phyloP scores from a whole-genome alignment of 1,140 invertebrate species.

The Drosophila mauritiana region DNA sequence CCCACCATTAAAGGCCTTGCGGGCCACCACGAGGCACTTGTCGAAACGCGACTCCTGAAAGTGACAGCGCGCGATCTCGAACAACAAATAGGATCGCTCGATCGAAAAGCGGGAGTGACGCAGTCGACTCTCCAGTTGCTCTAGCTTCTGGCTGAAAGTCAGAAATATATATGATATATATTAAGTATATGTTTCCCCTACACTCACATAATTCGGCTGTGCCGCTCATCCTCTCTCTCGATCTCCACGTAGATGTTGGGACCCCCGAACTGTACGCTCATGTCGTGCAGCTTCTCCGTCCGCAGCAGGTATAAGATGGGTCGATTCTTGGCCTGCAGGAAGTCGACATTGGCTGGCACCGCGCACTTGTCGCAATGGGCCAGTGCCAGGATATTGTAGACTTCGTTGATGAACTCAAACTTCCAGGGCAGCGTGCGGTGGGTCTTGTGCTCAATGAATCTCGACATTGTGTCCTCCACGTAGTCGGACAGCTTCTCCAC shows the following conservation, averaged over 20 bases:
- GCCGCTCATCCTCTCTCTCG: conserved; percentile 10
- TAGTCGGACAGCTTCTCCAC: conserved; percentile 54
- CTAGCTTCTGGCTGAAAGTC: conserved; percentile 31
- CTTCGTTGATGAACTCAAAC: conserved; percentile 72
- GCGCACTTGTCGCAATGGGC: conserved; percentile 53
- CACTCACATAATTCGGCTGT: conserved; percentile 27
- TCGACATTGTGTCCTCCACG: conserved; percentile 66
- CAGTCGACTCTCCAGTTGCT: conserved; percentile 44
- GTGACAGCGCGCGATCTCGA: conserved; percentile 53
- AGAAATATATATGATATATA: too few species aligned
- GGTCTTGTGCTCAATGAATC: conserved; percentile 57
- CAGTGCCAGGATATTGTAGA: conserved; percentile 70
- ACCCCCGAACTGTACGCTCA: background rate
- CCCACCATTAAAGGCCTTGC: conserved; percentile 39
- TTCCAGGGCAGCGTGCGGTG: conserved; percentile 75
- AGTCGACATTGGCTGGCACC: conserved; percentile 47
- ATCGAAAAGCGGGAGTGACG: conserved; percentile 51
- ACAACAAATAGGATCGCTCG: conserved; percentile 51
- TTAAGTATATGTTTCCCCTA: background rate
- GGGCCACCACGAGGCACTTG: conserved; percentile 37
- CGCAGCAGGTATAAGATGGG: conserved; percentile 35
- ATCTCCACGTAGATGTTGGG: conserved; percentile 44
- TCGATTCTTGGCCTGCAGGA: conserved; percentile 23
- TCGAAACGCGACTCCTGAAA: conserved; percentile 43
- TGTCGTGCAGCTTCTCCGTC: conserved; percentile 26